phyloP scores from a whole-genome alignment of 2,888 invertebrate species.

The Drosophila limbata region DNA sequence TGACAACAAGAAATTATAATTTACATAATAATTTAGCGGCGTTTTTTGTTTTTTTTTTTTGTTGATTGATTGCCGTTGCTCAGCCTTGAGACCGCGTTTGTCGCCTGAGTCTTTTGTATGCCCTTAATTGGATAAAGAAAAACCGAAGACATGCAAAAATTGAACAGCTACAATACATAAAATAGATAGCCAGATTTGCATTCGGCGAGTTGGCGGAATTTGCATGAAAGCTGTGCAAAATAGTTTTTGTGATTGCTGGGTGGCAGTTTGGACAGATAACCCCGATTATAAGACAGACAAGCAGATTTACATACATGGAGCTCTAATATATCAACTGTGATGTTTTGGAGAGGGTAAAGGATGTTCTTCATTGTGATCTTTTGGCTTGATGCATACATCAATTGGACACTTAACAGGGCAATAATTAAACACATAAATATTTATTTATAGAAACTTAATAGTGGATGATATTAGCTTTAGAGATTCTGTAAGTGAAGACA shows the following conservation, averaged over 20 bases:
- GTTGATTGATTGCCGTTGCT: conserved; percentile 65
- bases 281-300: conserved; percentile 41
- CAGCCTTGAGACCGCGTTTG: conserved; percentile 58
- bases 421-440: conserved; percentile 18
- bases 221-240: conserved; percentile 51
- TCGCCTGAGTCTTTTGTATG: conserved; percentile 66
- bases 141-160: conserved; percentile 53
- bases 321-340: conserved; percentile 33
- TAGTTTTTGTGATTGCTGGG: conserved; percentile 38
- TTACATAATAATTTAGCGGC: conserved; percentile 68
- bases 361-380: conserved; percentile 27
- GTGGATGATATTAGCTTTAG: background rate
- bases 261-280: conserved; percentile 48
- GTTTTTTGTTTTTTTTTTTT: conserved; percentile 22
- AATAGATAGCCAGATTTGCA: conserved; percentile 56
- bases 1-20: conserved; percentile 62
- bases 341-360: conserved; percentile 24
- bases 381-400: conserved; percentile 6
- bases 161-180: conserved; percentile 50
- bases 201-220: conserved; percentile 42
- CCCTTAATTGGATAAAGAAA: conserved; percentile 63
- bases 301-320: conserved; percentile 46
- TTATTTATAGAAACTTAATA: conserved; percentile 14
- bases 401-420: conserved; percentile 19
- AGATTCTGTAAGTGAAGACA: conserved; percentile 7